Conservation (phyloP, 2,888 invertebrate species). For the Zeuzera pyrina region DNA sequence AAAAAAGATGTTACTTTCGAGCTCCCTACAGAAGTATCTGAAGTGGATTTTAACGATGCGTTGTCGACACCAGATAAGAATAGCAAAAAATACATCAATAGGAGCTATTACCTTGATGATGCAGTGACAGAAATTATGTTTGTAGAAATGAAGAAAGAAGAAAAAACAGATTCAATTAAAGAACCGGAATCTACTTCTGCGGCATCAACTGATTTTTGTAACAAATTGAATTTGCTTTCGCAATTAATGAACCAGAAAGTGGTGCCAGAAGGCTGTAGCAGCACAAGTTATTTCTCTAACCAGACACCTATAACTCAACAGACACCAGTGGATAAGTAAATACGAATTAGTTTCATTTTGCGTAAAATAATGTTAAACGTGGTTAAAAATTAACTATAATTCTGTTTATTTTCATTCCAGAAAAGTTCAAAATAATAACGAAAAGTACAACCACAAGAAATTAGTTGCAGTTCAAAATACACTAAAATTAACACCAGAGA, state of each 20-base stretch:
- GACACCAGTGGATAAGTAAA: too few relatives aligned
- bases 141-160: constrained; percentile 27
- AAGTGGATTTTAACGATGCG: constrained; percentile 13
- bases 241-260: constrained; percentile 22
- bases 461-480: too few relatives aligned
- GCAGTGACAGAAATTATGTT: constrained; percentile 47
- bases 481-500: too few relatives aligned
- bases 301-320: too few relatives aligned
- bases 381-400: too few relatives aligned
- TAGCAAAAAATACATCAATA: constrained; percentile 34
- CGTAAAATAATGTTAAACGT: too few relatives aligned
- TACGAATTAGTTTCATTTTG: too few relatives aligned
- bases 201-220: constrained; percentile 29
- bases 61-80: constrained; percentile 19
- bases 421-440: too few relatives aligned
- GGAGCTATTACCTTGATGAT: constrained; percentile 47
- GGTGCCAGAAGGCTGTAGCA: constrained; percentile 35
- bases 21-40: constrained; percentile 15
- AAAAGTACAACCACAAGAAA: too few relatives aligned
- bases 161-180: constrained; percentile 18
- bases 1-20: constrained; percentile 20
- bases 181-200: constrained; percentile 30
- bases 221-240: constrained; percentile 25
- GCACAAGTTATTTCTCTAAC: too few relatives aligned
- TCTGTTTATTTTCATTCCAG: too few relatives aligned